A percentile compares a stretch with the other conserved stretches of the same genome.
phyloP scores from a whole-genome alignment of 2,113 vertebrate species.

The Hystrix brachyura region DNA sequence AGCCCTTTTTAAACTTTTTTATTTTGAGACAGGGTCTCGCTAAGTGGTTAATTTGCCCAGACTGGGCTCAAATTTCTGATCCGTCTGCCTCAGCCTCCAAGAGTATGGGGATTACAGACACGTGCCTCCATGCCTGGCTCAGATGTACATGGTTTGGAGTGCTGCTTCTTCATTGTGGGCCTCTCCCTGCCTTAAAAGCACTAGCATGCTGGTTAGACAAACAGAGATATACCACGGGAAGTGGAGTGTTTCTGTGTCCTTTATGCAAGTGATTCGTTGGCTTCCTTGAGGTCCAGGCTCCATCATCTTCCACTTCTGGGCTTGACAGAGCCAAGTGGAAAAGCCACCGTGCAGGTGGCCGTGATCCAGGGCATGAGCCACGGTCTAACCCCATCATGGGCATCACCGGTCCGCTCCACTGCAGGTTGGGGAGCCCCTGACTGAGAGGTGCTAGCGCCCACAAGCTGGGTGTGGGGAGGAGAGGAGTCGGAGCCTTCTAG shows the following conservation, averaged over 20 bases:
- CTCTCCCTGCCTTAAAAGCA: not conserved
- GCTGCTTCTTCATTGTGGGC: not conserved
- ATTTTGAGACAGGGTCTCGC: not conserved
- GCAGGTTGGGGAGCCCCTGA: too few species aligned
- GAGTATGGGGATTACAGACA: not conserved
- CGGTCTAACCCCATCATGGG: rapidly evolving
- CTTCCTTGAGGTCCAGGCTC: not conserved
- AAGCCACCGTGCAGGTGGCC: not conserved
- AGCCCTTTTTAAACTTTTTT: not conserved
- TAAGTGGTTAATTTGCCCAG: not conserved
- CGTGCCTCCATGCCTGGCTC: not conserved
- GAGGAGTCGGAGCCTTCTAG: not conserved
- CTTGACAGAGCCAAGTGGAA: not conserved
- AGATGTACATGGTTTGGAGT: not conserved
- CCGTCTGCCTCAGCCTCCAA: not conserved
- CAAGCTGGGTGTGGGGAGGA: rapidly evolving
- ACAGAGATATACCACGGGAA: rapidly evolving
- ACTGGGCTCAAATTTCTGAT: not conserved
- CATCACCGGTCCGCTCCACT: rapidly evolving
- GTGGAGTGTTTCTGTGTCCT: not conserved
- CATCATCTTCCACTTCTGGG: not conserved
- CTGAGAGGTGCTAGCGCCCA: rapidly evolving
- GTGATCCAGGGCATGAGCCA: rapidly evolving
- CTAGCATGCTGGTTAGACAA: not conserved
- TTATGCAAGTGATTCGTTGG: not conserved